Base-by-base conservation (phyloP, 2,797 vertebrate genomes). In the Agapornis canus region DNA sequence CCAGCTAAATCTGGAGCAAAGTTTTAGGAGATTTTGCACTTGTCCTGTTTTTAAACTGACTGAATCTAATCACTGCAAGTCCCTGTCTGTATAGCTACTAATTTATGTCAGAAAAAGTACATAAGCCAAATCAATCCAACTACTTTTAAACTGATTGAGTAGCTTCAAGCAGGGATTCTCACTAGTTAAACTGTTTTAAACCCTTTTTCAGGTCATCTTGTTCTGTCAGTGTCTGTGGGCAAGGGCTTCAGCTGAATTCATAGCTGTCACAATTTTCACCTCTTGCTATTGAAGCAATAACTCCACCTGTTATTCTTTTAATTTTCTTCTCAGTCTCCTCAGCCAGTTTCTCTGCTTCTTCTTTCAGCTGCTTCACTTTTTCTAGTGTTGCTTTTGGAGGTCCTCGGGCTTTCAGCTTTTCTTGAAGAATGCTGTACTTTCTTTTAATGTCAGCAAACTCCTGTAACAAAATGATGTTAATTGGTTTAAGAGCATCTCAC, bases 291-390 rank as follows among this genome's bases (percentile, higher is more conserved):
- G 63, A 90, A 89, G n/a, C 64, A 16, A 76, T 26, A 89, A 75
- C 13, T 56, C 35, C 96, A 98, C 99, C 98, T 98, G 98, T 94
- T 96, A 98, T 97, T 95, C 97, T 97, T 90, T 81, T 96, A 40
- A 98, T 97, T 96, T 99, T 99, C 72, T 98, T 96, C 81, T 98
- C 97, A 69, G 98, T 93, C 40, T 98, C 95, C 89, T 88, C 97
- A 87, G 97, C 98, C 80, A 99, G 39, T 35, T 97, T 97, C 95
- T 98, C 95, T 14, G 97, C 98, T 73, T 97, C 98, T 73, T 96
- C 95, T 87, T 97, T 97, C 45, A 99, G 95, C 40, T 92, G 95
- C 86, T 97, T 98, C 61, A 98, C 95, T 78, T 95, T 98, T 78
- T 98, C 86, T 73, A 96, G 89, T 13, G 96, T 97, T 90, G 96